Percentiles rank a stretch among this genome's conserved stretches.
These are phyloP conservation scores for Scolanthus callimorphus DNA, from an alignment of 92 coral and sea anemone genomes.

Conservation along the genomic window DNA sequence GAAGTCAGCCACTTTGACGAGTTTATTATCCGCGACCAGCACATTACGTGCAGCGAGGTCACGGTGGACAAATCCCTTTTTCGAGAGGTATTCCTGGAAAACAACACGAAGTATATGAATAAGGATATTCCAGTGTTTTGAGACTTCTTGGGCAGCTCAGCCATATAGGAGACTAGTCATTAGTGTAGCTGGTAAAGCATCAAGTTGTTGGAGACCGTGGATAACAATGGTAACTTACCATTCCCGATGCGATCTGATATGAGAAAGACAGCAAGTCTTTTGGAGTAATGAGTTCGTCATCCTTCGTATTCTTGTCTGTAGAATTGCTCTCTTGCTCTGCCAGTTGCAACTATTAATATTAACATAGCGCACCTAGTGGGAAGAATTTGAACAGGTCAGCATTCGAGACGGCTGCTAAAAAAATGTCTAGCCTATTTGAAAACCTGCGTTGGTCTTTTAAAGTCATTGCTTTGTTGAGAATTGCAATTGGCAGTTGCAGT, in stretches of 20 bases:
- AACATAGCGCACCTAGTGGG: not conserved
- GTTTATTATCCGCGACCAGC: slow-evolving; percentile 44
- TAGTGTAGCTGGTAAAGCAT: no score
- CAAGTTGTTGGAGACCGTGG: no score
- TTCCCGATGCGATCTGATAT: slow-evolving; percentile 49
- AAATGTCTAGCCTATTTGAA: no score
- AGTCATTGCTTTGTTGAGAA: no score
- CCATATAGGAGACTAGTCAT: no score
- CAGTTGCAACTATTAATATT: not conserved
- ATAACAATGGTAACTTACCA: slow-evolving; percentile 21
- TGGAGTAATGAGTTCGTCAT: slow-evolving; percentile 25
- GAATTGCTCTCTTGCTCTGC: no score
- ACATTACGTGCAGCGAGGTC: slow-evolving; percentile 51
- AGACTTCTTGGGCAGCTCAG: no score
- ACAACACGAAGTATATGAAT: not conserved
- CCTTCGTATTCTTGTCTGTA: not conserved
- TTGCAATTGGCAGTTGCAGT: no score
- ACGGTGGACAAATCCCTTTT: slow-evolving; percentile 52
- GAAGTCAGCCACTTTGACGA: slow-evolving; percentile 49
- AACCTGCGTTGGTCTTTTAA: no score
- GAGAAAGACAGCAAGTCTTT: slow-evolving; percentile 38
- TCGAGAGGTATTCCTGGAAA: slow-evolving; percentile 34
- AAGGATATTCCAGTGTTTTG: no score
- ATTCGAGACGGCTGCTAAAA: no score
- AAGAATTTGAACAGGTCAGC: no score